Evolutionary conservation across 2,113 vertebrate species (phyloP).

Genomic region (Psilopsiagon aymara): DNA sequence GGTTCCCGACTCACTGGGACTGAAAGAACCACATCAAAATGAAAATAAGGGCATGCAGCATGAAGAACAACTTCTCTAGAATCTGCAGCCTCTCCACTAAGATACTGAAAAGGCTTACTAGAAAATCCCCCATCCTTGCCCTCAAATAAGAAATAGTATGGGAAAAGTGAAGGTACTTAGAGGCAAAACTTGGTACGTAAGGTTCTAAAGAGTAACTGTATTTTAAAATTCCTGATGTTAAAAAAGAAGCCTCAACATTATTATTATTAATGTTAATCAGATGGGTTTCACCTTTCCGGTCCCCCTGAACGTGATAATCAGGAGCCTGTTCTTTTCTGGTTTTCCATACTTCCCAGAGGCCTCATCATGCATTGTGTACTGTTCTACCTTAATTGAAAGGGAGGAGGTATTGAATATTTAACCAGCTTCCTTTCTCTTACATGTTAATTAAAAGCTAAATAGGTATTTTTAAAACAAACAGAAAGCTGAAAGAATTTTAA

Average conservation of each 20-base stretch:
- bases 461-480: conserved; percentile 68
- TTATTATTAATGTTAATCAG: not conserved
- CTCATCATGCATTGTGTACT: conserved; percentile 37
- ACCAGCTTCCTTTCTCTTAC: conserved; percentile 61
- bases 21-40: not conserved
- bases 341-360: conserved; percentile 64
- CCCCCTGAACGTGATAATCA: conserved; percentile 52
- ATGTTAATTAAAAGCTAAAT: conserved; percentile 73
- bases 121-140: not conserved
- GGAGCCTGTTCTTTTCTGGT: conserved; percentile 4
- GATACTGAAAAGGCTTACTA: not conserved
- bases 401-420: conserved; percentile 72
- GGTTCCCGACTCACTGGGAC: not conserved
- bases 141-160: not conserved
- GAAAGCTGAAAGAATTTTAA: conserved; percentile 67
- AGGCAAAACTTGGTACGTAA: accelerated
- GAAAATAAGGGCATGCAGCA: not conserved
- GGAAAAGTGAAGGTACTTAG: not conserved
- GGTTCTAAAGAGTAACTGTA: not conserved
- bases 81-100: not conserved
- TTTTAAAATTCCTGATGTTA: not conserved
- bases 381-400: conserved; percentile 69
- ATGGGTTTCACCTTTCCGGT: conserved; percentile 45
- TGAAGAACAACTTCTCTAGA: not conserved
- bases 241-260: not conserved